A percentile compares a stretch with the other conserved stretches of the same genome.
Conservation (phyloP, 2,888 invertebrate genomes). For the Ctena decussata region DNA sequence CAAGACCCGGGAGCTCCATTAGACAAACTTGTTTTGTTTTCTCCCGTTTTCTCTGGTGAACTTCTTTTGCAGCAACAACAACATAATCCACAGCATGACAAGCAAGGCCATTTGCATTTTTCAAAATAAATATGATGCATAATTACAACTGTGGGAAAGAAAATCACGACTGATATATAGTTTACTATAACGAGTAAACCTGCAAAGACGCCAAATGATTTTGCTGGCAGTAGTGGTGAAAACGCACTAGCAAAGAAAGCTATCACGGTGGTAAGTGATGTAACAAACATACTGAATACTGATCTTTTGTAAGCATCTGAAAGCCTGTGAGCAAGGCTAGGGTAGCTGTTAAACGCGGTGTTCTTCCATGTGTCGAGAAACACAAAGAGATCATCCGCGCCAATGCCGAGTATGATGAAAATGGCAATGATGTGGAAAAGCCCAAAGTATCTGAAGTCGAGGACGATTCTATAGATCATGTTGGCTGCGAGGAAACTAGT, state of each 20-base stretch:
- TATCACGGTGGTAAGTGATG: conserved; percentile 75
- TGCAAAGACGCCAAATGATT: conserved; percentile 80
- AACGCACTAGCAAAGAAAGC: conserved; percentile 78
- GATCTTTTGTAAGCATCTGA: conserved; percentile 74
- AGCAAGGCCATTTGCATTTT: conserved; percentile 63
- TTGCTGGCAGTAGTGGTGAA: conserved; percentile 77
- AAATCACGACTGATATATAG: conserved; percentile 77
- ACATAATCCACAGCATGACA: not conserved
- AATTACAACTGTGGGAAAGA: conserved; percentile 73
- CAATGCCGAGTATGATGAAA: conserved; percentile 77
- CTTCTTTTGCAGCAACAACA: not conserved
- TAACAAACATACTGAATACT: conserved; percentile 74
- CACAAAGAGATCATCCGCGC: conserved; percentile 77
- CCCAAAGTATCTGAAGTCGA: conserved; percentile 75
- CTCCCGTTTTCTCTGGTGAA: not conserved
- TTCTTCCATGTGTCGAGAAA: conserved; percentile 78
- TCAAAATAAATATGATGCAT: conserved; percentile 73
- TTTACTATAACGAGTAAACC: conserved; percentile 76
- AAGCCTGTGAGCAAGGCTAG: conserved; percentile 69
- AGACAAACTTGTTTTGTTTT: too few species aligned
- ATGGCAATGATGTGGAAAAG: conserved; percentile 76
- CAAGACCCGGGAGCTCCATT: not conserved
- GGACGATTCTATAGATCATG: conserved; percentile 72
- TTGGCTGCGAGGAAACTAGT: conserved; percentile 75
- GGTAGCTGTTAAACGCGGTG: conserved; percentile 58